These are phyloP conservation scores for Helarctos malayanus DNA, from an alignment of 2,797 vertebrate genomes.

Conservation along the genomic window DNA sequence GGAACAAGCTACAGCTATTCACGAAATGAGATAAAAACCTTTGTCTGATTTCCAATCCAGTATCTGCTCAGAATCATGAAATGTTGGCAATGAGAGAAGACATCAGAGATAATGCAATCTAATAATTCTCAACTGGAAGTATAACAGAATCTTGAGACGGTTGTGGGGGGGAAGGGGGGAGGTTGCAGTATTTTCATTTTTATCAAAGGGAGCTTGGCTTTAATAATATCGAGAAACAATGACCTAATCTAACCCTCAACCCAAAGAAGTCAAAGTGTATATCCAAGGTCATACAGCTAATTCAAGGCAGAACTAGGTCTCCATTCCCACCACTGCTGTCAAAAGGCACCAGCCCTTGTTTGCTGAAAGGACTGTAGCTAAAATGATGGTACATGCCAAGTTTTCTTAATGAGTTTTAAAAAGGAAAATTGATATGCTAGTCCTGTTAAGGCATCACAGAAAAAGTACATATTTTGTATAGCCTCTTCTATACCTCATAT, in stretches of 20 bases:
- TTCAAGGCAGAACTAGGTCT: neutral
- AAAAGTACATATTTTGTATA: neutral
- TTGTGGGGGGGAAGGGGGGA: neutral
- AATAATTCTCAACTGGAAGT: neutral
- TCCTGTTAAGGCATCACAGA: neutral
- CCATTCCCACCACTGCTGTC: neutral
- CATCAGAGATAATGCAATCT: neutral
- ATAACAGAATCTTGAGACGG: neutral
- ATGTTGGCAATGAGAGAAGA: neutral
- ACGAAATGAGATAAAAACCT: conserved; percentile 10
- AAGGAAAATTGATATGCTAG: neutral
- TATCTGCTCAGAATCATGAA: conserved; percentile 7
- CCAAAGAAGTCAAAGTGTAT: neutral
- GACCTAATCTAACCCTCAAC: neutral
- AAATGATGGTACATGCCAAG: neutral
- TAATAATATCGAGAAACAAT: conserved; percentile 17
- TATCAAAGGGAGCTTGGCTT: neutral
- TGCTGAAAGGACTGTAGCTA: conserved; percentile 84
- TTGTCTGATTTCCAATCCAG: conserved; percentile 11
- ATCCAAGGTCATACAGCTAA: neutral
- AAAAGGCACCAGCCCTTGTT: conserved; percentile 78
- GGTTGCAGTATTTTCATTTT: neutral
- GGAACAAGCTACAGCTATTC: neutral
- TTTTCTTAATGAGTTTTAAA: neutral
- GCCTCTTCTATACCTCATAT: neutral